Base-by-base conservation (phyloP, 2,797 vertebrate genomes). In the Hydrocynus forskahlii region DNA sequence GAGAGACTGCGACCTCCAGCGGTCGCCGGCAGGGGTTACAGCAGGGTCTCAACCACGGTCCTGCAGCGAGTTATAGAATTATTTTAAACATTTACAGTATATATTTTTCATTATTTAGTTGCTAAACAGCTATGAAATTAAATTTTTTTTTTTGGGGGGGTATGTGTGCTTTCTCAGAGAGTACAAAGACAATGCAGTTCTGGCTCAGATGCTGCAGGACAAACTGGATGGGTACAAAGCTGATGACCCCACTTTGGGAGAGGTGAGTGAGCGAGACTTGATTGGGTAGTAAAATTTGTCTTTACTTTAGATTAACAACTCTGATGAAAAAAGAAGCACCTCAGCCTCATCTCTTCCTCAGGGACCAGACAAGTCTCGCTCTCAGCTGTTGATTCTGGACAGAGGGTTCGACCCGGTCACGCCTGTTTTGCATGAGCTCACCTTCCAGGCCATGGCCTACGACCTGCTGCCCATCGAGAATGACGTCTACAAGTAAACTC, bases 381-480 rank as follows among this genome's bases (percentile, higher is more conserved):
- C 98, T 72, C 98, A 99, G 94, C 97, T 99, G 69, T 96, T 99
- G 88, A 99, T 99, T 89, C 91, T 99, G 92, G 98, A 99, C 91
- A 92, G 98, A 0, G 98, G 95, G 52, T 99, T 99, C 0, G 98
- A 99, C 87, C 98, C 98, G 0, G 95, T 93, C 0, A 99, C 98
- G 0, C 98, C 98, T 0, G 96, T 99, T 64, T 93, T 99, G 60
- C 98, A 99, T 0, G 97, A 99, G 76, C 91, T 99, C 86, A 99
- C 98, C 63, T 99, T 99, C 91, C 98, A 99, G 94, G 98, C 98
- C 1, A 99, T 99, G 98, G 97, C 96, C 86, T 99, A 98, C 0
- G 98, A 99, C 86, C 94, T 99, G 90, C 94, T 99, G 91, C 98
- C 98, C 83, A 97, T 99, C 0, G 98, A 99, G 87, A 99, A 99